Conservation (phyloP, 2,888 invertebrate genomes). For the Apodemia hepburni region DNA sequence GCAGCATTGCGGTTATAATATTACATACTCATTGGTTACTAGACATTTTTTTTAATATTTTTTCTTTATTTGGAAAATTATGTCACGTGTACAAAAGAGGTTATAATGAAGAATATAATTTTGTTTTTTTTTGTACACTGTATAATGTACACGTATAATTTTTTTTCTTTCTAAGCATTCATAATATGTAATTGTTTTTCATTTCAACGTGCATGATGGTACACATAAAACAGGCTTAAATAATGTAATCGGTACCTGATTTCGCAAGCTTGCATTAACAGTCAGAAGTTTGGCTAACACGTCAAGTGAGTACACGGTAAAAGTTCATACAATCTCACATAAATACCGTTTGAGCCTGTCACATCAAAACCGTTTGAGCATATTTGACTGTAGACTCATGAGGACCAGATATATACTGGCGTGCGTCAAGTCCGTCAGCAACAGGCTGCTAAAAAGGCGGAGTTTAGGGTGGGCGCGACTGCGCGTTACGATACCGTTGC, state of each 20-base stretch:
- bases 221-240: constrained; percentile 19
- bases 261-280: constrained; percentile 53
- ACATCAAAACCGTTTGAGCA: constrained; percentile 24
- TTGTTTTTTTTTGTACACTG: too few species aligned
- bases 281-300: constrained; percentile 39
- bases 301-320: constrained; percentile 39
- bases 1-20: too few species aligned
- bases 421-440: constrained; percentile 57
- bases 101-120: too few species aligned
- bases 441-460: constrained; percentile 72
- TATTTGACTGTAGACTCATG: constrained; percentile 49
- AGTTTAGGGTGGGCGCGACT: constrained; percentile 51
- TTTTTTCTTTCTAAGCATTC: not conserved
- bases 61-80: too few species aligned
- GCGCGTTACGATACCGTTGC: constrained; percentile 61
- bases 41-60: too few species aligned
- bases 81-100: too few species aligned
- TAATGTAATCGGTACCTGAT: constrained; percentile 52
- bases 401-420: constrained; percentile 57
- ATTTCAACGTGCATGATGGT: not conserved
- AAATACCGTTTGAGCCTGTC: constrained; percentile 24
- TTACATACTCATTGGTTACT: too few species aligned
- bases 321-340: constrained; percentile 35
- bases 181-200: not conserved
- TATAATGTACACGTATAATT: too few species aligned